phyloP scores from a whole-genome alignment of 2,113 vertebrate species.

The Pterocles gutturalis region DNA sequence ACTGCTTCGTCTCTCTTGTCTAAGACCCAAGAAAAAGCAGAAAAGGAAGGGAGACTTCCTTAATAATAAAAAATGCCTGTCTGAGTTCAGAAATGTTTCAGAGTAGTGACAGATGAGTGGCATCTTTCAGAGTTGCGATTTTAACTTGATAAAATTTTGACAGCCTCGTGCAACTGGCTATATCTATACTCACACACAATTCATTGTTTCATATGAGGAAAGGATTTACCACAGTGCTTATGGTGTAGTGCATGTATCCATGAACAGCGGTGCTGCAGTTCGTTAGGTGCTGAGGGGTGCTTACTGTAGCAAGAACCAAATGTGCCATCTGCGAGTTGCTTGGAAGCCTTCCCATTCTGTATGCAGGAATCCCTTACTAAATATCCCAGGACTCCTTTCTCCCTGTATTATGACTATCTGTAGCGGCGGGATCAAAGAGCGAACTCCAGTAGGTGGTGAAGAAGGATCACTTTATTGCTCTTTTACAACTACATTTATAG shows the following conservation, averaged over 20 bases:
- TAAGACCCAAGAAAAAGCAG: neutral
- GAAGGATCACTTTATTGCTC: too few species aligned
- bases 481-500: too few species aligned
- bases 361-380: neutral
- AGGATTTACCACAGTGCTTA: neutral
- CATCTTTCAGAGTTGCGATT: neutral
- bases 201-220: neutral
- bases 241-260: neutral
- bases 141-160: neutral
- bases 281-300: fast-evolving
- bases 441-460: too few species aligned
- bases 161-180: neutral
- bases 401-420: neutral
- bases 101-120: neutral
- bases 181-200: neutral
- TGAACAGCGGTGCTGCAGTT: neutral
- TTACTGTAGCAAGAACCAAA: neutral
- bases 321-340: fast-evolving
- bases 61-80: neutral
- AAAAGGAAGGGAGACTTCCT: neutral
- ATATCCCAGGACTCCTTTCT: neutral
- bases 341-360: neutral
- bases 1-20: neutral
- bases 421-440: too few species aligned
- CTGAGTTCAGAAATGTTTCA: neutral